Conservation (phyloP, 2,797 vertebrate species). For the Rhinogobio ventralis region DNA sequence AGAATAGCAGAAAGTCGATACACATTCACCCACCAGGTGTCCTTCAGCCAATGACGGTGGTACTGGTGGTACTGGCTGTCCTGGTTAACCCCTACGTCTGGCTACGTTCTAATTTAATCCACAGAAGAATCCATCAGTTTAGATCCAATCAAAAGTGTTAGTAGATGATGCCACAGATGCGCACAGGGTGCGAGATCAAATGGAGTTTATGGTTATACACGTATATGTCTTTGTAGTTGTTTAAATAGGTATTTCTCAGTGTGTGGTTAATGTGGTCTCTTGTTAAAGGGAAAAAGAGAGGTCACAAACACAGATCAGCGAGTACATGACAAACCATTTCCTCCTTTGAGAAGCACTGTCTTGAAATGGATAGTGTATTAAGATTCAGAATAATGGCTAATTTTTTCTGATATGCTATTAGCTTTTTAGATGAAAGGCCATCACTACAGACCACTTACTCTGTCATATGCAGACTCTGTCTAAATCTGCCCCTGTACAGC, state of each 20-base stretch:
- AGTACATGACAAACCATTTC: constrained; percentile 62
- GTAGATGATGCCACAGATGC: not conserved
- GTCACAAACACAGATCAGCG: constrained; percentile 57
- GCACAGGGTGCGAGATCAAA: not conserved
- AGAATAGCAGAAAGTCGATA: constrained; percentile 62
- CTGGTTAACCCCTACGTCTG: constrained; percentile 51
- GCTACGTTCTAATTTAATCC: constrained; percentile 64
- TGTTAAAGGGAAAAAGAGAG: constrained; percentile 39
- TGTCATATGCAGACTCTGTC: constrained; percentile 52
- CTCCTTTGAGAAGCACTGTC: constrained; percentile 15
- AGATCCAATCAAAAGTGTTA: constrained; percentile 41
- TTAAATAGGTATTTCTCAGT: constrained; percentile 24
- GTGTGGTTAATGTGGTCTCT: constrained; percentile 26
- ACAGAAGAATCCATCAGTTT: constrained; percentile 58
- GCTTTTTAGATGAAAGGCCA: constrained; percentile 33
- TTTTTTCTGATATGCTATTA: constrained; percentile 58
- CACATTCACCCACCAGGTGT: constrained; percentile 59
- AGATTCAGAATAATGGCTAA: constrained; percentile 10
- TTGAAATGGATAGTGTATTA: constrained; percentile 4
- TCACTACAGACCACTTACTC: constrained; percentile 31
- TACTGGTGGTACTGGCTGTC: constrained; percentile 54
- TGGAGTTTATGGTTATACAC: constrained; percentile 24
- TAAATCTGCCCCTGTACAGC: constrained; percentile 46
- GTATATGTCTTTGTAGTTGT: constrained; percentile 29
- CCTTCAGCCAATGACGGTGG: constrained; percentile 53